Conservation (phyloP, 2,797 vertebrate species). For the Syngnathus acus region DNA sequence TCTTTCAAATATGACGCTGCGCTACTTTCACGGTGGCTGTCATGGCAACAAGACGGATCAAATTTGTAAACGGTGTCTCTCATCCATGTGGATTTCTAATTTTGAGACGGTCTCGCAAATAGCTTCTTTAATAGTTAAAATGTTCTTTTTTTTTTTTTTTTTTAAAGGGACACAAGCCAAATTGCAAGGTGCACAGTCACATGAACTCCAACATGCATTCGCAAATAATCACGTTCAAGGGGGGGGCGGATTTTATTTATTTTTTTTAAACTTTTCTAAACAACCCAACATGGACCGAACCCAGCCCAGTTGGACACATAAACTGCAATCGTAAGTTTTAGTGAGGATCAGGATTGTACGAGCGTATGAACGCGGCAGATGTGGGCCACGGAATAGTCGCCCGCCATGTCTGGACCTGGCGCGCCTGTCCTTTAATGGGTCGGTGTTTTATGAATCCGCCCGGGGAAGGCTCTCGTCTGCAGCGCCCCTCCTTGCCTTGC, state of each 20-base stretch:
- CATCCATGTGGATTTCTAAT: neutral
- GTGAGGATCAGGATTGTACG: neutral
- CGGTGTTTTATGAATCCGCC: constrained; percentile 2
- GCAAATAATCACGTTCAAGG: too few relatives aligned
- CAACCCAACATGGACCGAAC: neutral
- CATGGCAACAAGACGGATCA: neutral
- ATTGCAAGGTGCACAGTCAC: neutral
- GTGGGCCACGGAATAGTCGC: neutral
- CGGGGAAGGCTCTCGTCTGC: neutral
- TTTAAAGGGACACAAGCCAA: neutral
- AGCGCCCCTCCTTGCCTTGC: constrained; percentile 4
- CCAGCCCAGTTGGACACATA: neutral
- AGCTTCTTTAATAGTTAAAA: neutral
- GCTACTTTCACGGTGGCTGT: neutral
- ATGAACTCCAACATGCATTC: neutral
- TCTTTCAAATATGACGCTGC: neutral
- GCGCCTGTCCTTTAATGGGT: neutral
- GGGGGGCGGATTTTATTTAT: too few relatives aligned
- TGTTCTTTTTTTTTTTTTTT: neutral
- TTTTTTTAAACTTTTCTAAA: neutral
- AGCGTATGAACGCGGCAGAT: neutral
- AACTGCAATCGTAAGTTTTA: neutral
- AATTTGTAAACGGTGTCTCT: neutral
- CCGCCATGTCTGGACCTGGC: neutral
- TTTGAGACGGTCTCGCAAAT: neutral